Percentiles rank a stretch among this genome's conserved stretches.
phyloP scores from a whole-genome alignment of 2,113 vertebrate genomes.

The Hemichromis elongatus region DNA sequence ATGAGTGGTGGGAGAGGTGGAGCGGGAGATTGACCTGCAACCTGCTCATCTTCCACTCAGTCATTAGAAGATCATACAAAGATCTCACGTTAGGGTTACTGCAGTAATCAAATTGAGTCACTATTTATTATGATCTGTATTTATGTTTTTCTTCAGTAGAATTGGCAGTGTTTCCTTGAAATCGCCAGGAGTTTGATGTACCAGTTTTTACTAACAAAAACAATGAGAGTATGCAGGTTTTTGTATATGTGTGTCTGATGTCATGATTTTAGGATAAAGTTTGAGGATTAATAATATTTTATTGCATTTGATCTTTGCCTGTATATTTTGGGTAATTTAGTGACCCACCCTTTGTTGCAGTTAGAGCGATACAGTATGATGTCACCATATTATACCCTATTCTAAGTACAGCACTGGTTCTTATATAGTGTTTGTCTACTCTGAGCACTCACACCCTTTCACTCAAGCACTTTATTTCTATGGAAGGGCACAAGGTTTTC shows the following conservation, averaged over 20 bases:
- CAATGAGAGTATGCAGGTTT: not conserved
- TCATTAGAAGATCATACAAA: conserved; percentile 12
- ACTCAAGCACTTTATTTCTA: not conserved
- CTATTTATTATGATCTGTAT: conserved; percentile 34
- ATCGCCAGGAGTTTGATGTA: not conserved
- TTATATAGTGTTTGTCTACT: not conserved
- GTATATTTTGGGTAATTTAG: not conserved
- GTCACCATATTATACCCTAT: not conserved
- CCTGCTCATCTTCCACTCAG: conserved; percentile 2
- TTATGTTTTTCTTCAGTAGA: conserved; percentile 19
- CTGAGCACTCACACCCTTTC: not conserved
- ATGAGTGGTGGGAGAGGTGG: not conserved
- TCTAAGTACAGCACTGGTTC: not conserved
- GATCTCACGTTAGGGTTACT: conserved; percentile 27
- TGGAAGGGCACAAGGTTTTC: not conserved
- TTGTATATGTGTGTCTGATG: not conserved
- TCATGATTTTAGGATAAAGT: not conserved
- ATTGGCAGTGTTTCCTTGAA: not conserved
- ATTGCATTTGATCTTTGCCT: not conserved
- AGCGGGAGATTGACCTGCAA: not conserved
- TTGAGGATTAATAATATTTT: not conserved
- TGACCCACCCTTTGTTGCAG: not conserved
- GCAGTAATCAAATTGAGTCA: conserved; percentile 41
- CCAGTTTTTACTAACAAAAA: not conserved
- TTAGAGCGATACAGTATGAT: not conserved